Conservation (phyloP, 2,797 vertebrate species). For the Phyllotis vaccarum region DNA sequence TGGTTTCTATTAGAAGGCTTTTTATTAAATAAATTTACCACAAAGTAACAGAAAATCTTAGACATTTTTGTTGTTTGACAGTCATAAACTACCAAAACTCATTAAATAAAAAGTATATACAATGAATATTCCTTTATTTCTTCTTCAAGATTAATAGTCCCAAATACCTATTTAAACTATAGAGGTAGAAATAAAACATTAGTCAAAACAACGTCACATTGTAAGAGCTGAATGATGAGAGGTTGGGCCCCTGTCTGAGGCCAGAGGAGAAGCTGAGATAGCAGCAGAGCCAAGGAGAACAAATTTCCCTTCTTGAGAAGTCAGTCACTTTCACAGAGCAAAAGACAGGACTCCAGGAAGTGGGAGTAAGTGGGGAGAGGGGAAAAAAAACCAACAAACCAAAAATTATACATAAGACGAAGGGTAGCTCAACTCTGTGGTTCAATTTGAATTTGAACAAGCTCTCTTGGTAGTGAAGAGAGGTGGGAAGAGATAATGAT, state of each 20-base stretch:
- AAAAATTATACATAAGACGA: neutral
- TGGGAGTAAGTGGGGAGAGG: fast-evolving
- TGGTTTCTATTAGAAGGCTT: neutral
- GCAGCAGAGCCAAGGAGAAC: neutral
- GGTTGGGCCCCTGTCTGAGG: neutral
- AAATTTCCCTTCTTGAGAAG: neutral
- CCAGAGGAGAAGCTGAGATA: neutral
- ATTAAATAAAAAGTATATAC: neutral
- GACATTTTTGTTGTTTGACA: neutral
- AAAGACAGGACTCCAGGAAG: neutral
- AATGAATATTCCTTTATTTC: neutral
- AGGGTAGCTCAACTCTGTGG: neutral
- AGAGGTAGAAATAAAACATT: neutral
- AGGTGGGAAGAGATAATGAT: too few relatives aligned
- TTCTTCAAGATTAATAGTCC: neutral
- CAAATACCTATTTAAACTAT: neutral
- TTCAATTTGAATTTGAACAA: neutral
- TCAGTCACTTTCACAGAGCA: neutral
- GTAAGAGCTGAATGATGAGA: neutral
- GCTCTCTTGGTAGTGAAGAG: neutral
- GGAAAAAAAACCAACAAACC: neutral
- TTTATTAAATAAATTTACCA: neutral
- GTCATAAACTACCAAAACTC: neutral
- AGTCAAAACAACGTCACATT: neutral
- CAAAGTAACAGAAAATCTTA: neutral